Conservation (phyloP, 2,888 invertebrate genomes). For the Apocheima hispidaria region DNA sequence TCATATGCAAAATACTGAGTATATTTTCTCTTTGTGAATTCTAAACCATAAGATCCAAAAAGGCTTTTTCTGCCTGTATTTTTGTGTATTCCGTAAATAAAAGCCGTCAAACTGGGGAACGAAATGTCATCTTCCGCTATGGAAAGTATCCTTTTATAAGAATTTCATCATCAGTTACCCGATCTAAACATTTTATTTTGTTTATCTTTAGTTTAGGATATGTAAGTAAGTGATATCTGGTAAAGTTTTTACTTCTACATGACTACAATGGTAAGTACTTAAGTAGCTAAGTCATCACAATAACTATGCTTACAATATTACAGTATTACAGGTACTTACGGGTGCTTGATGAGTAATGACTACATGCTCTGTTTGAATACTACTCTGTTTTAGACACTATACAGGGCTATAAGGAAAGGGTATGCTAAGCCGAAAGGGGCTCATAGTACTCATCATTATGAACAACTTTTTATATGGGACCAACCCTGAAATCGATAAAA, state of each 20-base stretch:
- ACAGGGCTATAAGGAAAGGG: too few relatives aligned
- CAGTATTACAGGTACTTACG: too few relatives aligned
- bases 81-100: conserved; percentile 55
- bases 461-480: too few relatives aligned
- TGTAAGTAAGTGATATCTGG: neutral
- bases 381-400: too few relatives aligned
- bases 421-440: too few relatives aligned
- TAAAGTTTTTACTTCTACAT: neutral
- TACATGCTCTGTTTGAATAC: neutral
- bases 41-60: neutral
- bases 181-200: neutral
- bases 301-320: neutral
- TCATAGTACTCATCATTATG: too few relatives aligned
- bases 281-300: neutral
- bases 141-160: conserved; percentile 94
- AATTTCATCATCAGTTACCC: conserved; percentile 28
- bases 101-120: conserved; percentile 91
- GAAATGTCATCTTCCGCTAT: conserved; percentile 95
- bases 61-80: conserved; percentile 49
- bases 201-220: neutral
- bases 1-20: neutral
- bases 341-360: neutral
- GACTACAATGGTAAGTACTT: neutral
- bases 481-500: too few relatives aligned
- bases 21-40: neutral